Evolutionary conservation across 2,797 vertebrate species (phyloP).

Genomic region (Eurystomus glaucurus): DNA sequence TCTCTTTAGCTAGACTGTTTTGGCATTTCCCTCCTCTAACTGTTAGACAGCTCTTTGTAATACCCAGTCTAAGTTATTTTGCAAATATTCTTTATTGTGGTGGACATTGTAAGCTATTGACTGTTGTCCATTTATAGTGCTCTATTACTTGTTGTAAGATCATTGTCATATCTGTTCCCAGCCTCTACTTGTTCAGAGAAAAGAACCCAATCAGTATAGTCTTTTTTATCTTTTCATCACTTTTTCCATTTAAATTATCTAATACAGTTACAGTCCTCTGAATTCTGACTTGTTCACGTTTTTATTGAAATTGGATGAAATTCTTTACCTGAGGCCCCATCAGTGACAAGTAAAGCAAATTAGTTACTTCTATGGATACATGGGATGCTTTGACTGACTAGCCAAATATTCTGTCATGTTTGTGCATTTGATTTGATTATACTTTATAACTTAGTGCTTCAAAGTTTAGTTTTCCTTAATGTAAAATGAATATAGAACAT

Average conservation of each 20-base stretch:
- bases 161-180: not conserved
- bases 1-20: not conserved
- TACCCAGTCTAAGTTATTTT: not conserved
- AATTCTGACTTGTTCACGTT: not conserved
- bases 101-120: not conserved
- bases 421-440: not conserved
- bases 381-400: not conserved
- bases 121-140: not conserved
- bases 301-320: not conserved
- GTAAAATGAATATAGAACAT: not conserved
- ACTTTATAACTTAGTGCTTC: not conserved
- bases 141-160: not conserved
- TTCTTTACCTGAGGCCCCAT: not conserved
- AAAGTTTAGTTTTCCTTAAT: not conserved
- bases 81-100: not conserved
- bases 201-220: not conserved
- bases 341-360: not conserved
- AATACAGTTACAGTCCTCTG: not conserved
- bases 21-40: not conserved
- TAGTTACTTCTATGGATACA: not conserved
- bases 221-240: not conserved
- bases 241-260: not conserved
- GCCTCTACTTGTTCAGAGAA: not conserved
- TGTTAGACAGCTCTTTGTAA: not conserved
- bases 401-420: not conserved